These are phyloP conservation scores for Meandrusa payeni DNA, from an alignment of 2,888 invertebrate species.

Conservation along the genomic window DNA sequence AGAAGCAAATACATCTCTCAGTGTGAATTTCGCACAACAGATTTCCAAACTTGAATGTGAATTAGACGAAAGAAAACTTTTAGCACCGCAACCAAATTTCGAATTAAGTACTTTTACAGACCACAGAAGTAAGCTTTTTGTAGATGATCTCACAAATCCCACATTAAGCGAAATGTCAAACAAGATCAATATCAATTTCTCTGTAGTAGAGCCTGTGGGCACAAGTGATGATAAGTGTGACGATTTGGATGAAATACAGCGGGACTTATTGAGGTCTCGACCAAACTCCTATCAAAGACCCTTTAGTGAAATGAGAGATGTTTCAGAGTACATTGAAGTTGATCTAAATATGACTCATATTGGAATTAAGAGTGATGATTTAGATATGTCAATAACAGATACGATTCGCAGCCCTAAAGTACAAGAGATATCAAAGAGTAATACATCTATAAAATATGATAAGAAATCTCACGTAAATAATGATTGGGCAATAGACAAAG, in stretches of 20 bases:
- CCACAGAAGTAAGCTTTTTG: conserved; percentile 53
- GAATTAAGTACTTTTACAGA: conserved; percentile 59
- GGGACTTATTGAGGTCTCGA: conserved; percentile 43
- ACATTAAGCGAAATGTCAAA: conserved; percentile 48
- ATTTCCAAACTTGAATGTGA: conserved; percentile 47
- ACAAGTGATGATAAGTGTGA: conserved; percentile 37
- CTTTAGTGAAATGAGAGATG: conserved; percentile 35
- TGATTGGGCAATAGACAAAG: conserved; percentile 61
- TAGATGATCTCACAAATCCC: conserved; percentile 47
- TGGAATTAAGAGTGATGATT: conserved; percentile 41
- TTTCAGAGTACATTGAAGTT: conserved; percentile 62
- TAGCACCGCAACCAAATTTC: conserved; percentile 46
- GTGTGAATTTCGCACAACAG: conserved; percentile 49
- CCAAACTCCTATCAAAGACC: conserved; percentile 40
- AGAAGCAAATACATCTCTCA: conserved; percentile 43
- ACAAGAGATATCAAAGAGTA: conserved; percentile 43
- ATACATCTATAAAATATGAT: conserved; percentile 29
- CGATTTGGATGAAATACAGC: conserved; percentile 62
- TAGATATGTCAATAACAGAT: conserved; percentile 69
- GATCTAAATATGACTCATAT: conserved; percentile 59
- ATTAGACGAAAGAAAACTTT: conserved; percentile 39
- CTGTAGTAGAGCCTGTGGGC: conserved; percentile 42
- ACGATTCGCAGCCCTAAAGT: conserved; percentile 55
- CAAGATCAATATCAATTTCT: conserved; percentile 59
- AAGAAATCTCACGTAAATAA: conserved; percentile 34